Evolutionary conservation across 2,888 invertebrate genomes (phyloP).

Genomic region (Sicus ferrugineus): DNA sequence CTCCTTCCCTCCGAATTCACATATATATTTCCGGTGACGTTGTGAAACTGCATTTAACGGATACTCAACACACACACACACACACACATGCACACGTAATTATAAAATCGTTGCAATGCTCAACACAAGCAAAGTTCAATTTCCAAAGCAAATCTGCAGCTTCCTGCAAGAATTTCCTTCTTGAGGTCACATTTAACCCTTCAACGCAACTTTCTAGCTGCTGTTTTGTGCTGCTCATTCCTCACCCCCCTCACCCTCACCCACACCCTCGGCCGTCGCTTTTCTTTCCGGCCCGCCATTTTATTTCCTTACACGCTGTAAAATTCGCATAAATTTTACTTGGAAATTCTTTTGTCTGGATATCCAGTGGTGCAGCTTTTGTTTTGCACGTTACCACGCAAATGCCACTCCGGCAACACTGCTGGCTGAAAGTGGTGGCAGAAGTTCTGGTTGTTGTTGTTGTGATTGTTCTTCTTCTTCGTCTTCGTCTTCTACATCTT

Average conservation of each 20-base stretch:
- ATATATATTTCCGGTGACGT: no score
- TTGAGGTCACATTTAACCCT: constrained; percentile 6
- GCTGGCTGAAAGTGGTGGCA: no score
- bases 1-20: no score
- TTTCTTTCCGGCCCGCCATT: no score
- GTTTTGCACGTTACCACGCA: background rate
- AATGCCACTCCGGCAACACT: background rate
- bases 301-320: background rate
- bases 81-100: constrained; percentile 22
- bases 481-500: no score
- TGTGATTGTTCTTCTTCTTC: no score
- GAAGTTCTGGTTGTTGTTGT: no score
- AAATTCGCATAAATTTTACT: background rate
- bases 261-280: no score
- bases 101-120: constrained; percentile 15
- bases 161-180: constrained; percentile 24
- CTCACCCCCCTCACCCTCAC: no score
- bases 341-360: background rate
- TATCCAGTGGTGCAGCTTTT: background rate
- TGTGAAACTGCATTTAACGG: no score
- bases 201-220: background rate
- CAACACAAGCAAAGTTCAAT: constrained; percentile 26
- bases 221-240: no score
- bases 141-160: constrained; percentile 25
- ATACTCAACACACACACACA: no score